Evolutionary conservation across 2,113 vertebrate species (phyloP).

Genomic region (Salvelinus namaycush): DNA sequence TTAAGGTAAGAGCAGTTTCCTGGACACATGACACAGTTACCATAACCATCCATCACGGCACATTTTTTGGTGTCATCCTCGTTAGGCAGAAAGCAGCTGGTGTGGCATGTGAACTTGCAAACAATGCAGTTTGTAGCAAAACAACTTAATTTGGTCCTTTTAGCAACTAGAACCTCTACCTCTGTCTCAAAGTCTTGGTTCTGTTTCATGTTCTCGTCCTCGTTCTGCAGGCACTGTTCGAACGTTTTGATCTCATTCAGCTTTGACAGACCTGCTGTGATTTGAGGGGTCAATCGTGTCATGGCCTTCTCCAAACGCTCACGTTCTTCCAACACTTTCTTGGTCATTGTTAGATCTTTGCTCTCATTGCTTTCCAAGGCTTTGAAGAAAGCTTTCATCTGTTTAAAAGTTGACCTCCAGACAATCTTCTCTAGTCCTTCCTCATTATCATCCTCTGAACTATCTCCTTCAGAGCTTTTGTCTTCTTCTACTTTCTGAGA

Average conservation of each 20-base stretch:
- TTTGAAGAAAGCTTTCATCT: constrained; percentile 39
- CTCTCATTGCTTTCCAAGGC: constrained; percentile 22
- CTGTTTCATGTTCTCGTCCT: constrained; percentile 20
- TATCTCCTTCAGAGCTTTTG: constrained; percentile 1
- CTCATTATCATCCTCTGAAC: neutral
- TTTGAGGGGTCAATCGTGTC: constrained; percentile 38
- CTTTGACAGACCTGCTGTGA: constrained; percentile 37
- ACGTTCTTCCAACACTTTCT: constrained; percentile 46
- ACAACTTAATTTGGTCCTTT: neutral
- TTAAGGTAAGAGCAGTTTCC: constrained; percentile 26
- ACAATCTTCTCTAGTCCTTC: neutral
- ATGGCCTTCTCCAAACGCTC: constrained; percentile 36
- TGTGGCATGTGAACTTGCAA: constrained; percentile 44
- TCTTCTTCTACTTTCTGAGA: constrained; percentile 9
- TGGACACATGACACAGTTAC: constrained; percentile 36
- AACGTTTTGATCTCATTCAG: constrained; percentile 35
- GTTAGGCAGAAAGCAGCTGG: constrained; percentile 29
- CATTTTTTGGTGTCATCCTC: constrained; percentile 18
- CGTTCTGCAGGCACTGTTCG: constrained; percentile 27
- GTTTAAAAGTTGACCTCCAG: constrained; percentile 29
- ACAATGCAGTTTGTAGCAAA: constrained; percentile 32
- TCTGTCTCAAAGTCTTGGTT: constrained; percentile 45
- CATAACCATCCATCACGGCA: constrained; percentile 28
- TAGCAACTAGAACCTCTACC: constrained; percentile 26
- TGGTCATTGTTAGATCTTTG: constrained; percentile 35